Base-by-base conservation (phyloP, 2,888 invertebrate genomes). In the Xanthorhoe designata region DNA sequence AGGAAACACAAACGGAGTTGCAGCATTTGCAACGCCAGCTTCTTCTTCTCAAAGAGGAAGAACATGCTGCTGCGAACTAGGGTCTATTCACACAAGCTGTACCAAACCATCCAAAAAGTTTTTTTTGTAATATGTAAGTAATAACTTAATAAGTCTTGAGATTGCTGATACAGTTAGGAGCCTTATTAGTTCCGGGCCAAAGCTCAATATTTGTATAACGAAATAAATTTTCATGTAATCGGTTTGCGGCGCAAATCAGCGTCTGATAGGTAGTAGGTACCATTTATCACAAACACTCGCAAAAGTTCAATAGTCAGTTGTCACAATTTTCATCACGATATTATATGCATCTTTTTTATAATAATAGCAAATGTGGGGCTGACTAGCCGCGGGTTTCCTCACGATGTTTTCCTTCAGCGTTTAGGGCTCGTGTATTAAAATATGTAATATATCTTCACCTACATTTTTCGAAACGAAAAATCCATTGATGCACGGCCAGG, bases 1-100 rank as follows among this genome's bases (percentile, higher is more conserved):
- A 29, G 29, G 50, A 50, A 24, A 55, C 55, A 9, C 61, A 61
- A 38, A 61, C 61, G n/a, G 61, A 59, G 19, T 24, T 59, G 19
- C 38, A 42, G 38, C 19, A 42, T 9, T n/a, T 59, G n/a, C 51
- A 59, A 13, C 59, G 42, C 51, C 59, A 62, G 17, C 19, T 49
- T 10, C 19, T 35, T 32, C 61, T 47, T 61, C 35, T 38, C 8
- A 42, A 42, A 29, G 38, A 32, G 10, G 58, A 38, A 0, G 42
- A 24, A 15, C 13, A 13, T 4, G 42, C 17, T 10, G 42, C 35
- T 47, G 9, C 32, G 10, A n/a, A 54, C 2, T 61, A 54, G n/a
- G 13, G 38, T 24, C 9, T 32, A 42, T 42, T 47, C 7, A 53
- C 15, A 17, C 35, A 8, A 50, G 35, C 9, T 35, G n/a, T 52